A percentile compares a stretch with the other conserved stretches of the same genome.
Evolutionary conservation across 2,797 vertebrate species (phyloP).

Genomic region (Cheirogaleus major): DNA sequence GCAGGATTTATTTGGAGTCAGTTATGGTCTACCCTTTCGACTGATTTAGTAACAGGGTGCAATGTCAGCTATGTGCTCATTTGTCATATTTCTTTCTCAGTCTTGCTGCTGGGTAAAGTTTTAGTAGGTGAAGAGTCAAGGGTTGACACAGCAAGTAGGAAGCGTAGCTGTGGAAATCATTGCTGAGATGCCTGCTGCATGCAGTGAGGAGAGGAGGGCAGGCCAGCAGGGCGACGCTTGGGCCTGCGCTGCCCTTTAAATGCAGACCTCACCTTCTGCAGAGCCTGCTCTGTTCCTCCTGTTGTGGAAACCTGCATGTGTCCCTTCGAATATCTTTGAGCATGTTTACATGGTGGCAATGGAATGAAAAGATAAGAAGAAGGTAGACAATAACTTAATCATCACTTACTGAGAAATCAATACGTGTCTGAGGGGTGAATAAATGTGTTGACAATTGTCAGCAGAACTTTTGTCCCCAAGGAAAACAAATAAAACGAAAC

Average conservation of each 20-base stretch:
- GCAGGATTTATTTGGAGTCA: not conserved
- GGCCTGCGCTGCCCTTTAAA: fast-evolving
- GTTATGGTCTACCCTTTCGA: not conserved
- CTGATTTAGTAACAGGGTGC: not conserved
- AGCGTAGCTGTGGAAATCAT: fast-evolving
- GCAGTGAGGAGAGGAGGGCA: fast-evolving
- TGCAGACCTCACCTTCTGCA: not conserved
- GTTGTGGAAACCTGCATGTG: fast-evolving
- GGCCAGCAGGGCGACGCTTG: fast-evolving
- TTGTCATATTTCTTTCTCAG: not conserved
- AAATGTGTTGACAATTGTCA: not conserved
- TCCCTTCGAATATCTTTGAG: not conserved
- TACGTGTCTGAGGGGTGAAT: not conserved
- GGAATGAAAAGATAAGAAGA: not conserved
- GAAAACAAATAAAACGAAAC: not conserved
- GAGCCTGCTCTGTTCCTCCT: not conserved
- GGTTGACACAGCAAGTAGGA: not conserved
- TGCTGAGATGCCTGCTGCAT: fast-evolving
- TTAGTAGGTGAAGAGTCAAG: not conserved
- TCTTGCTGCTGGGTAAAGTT: not conserved
- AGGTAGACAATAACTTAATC: not conserved
- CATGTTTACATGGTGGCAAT: too few species aligned
- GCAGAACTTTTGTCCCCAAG: not conserved
- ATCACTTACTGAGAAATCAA: not conserved
- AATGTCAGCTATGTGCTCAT: not conserved